Base-by-base conservation (phyloP, 2,888 invertebrate genomes). In the Macrosoma leucophasiata region DNA sequence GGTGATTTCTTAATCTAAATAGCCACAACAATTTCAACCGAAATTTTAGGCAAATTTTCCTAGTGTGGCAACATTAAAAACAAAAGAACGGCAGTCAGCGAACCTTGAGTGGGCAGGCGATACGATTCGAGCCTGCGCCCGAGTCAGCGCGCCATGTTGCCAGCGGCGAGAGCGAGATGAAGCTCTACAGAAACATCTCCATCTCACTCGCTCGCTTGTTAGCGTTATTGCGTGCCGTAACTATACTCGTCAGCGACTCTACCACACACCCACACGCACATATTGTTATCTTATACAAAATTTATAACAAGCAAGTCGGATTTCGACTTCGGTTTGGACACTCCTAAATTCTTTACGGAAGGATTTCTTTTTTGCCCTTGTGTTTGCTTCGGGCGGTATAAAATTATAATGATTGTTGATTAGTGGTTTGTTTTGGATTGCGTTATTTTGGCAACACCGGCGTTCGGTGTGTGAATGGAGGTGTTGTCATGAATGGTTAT, bases 101-200 rank as follows among this genome's bases (percentile, higher is more conserved):
- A 85, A 85, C 85, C 84, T 85, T 85, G 85, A 88, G 88, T 88
- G 86, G 87, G 85, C 79, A 81, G 84, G 81, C 84, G 81, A 84
- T 84, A 81, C 78, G 81, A 79, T 79, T 78, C 86, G 88, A 88
- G 87, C 79, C 86, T 88, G 88, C 88, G 88, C 88, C 87, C 86
- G 82, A 81, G 81, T 78, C 77, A 68, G 65, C 74, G 73, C 79
- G 82, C 84, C 84, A 84, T 82, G 74, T 79, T 84, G 78, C 72
- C 71, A 68, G 60, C 66, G 65, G 74, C 58, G 39, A 46, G 55
- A 76, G 37, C 34, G 63, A 36, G 73, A 82, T 43, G 42, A 20
- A 62, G 73, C 72, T 55, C 53, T 72, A 74, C 62, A 54, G 46
- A 32, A 36, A 36, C 55, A 35, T 29, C 4, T 13, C 36, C 25